Evolutionary conservation across 2,113 vertebrate species (phyloP), one percentile per base, ranked within the genome.

Genomic region (Xiphias gladius): DNA sequence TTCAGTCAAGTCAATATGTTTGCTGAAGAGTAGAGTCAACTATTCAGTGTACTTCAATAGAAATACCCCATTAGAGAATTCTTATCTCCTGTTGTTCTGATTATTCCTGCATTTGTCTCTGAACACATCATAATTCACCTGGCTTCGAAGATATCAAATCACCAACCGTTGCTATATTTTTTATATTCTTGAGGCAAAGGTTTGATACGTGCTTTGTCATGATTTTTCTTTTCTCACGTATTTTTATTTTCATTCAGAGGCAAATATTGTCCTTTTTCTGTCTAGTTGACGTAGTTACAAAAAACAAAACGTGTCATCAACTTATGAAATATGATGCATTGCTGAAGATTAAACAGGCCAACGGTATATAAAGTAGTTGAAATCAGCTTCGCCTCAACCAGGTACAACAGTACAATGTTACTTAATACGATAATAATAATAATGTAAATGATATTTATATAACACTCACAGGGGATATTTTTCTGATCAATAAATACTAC

Each of bases 101-200:
- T 75, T 73, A 80, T 68, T 79, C 28, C 63, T 76, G 75, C 66
- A 63, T 85, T 71, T 19, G 70, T 61, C 64, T 62, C 61, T 50
- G 10, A 73, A 41, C 22, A 26, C n/a, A 68, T 43, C 16, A 26
- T 43, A 71, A 75, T 62, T 64, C 77, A 16, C 59, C 22, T 64
- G 43, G 46, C 26, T 16, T 68, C 20, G 54, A 9, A 54, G 46
- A 48, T 67, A 69, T 39, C 3, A 67, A 39, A 59, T 43, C 22
- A 71, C 30, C 12, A 24, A 41, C 12, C 30, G 54, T 39, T 37
- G 24, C 48, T 74, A 22, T 32, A 35, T 64, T 58, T n/a, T 70
- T 63, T 35, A 55, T n/a, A 32, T 54, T 50, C 1, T 19, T 50
- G 16, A 30, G 68, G 35, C 10, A 50, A 65, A 20, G 0, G 24